Evolutionary conservation across 2,888 invertebrate species (phyloP).

Genomic region (Trichopria drosophilae): DNA sequence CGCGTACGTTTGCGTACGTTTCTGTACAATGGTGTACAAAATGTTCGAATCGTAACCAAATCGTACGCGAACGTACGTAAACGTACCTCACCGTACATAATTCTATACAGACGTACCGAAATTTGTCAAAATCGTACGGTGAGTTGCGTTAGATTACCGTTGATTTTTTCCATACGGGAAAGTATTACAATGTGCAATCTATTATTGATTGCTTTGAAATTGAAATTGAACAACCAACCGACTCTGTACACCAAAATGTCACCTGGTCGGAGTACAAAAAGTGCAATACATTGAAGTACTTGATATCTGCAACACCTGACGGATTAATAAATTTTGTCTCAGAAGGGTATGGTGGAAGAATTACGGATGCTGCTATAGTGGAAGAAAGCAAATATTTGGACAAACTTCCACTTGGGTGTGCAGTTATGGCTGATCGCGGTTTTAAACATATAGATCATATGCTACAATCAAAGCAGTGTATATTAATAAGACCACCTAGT

Average conservation of each 20-base stretch:
- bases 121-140: too few relatives aligned
- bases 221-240: conserved; percentile 40
- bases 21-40: too few relatives aligned
- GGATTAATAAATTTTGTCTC: conserved; percentile 40
- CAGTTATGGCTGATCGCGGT: conserved; percentile 36
- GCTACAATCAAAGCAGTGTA: conserved; percentile 22
- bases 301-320: conserved; percentile 39
- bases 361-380: conserved; percentile 29
- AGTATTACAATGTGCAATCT: too few relatives aligned
- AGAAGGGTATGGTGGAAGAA: conserved; percentile 37
- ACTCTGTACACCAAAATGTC: conserved; percentile 35
- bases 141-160: too few relatives aligned
- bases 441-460: conserved; percentile 36
- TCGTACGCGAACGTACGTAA: too few relatives aligned
- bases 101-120: too few relatives aligned
- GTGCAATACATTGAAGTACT: conserved; percentile 46
- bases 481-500: conserved; percentile 34
- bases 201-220: conserved; percentile 44
- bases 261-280: conserved; percentile 47
- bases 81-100: too few relatives aligned
- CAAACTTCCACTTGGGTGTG: conserved; percentile 6
- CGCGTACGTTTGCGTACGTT: too few relatives aligned
- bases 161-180: too few relatives aligned
- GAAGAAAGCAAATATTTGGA: conserved; percentile 26
- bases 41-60: too few relatives aligned